Conservation (phyloP, 2,797 vertebrate genomes). For the Chiloscyllium punctatum region DNA sequence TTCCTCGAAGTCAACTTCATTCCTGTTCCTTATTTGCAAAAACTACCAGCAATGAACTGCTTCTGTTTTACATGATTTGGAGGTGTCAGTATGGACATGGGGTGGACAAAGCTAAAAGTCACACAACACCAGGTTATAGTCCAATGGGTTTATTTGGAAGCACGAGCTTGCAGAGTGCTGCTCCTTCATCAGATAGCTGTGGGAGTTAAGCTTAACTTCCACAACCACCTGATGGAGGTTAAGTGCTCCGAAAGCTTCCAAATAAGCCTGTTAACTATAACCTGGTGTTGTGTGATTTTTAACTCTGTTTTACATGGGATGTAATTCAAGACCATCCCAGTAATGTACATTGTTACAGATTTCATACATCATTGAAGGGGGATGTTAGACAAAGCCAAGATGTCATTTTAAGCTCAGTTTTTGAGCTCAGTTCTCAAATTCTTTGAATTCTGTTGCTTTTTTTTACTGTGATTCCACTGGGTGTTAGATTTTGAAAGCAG, state of each 20-base stretch:
- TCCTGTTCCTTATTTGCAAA: neutral
- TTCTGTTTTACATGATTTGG: neutral
- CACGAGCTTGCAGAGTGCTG: no score
- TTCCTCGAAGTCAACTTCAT: neutral
- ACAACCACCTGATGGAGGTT: no score
- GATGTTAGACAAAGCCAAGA: neutral
- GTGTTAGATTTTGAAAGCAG: neutral
- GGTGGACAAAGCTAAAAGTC: no score
- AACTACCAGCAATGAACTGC: neutral
- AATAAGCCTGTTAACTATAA: no score
- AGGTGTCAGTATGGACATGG: no score
- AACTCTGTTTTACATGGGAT: neutral
- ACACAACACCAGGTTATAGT: no score
- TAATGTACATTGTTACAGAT: neutral
- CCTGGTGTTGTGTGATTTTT: no score
- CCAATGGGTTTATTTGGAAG: no score
- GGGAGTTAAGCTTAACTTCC: no score
- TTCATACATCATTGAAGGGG: neutral
- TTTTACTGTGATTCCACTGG: neutral
- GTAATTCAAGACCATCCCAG: neutral
- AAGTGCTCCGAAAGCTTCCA: no score
- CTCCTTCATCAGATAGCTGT: no score
- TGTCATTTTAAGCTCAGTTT: neutral
- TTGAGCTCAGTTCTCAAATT: neutral
- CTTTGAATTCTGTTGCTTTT: neutral